phyloP scores from a whole-genome alignment of 1,140 invertebrate species.

The Trichogramma pretiosum region DNA sequence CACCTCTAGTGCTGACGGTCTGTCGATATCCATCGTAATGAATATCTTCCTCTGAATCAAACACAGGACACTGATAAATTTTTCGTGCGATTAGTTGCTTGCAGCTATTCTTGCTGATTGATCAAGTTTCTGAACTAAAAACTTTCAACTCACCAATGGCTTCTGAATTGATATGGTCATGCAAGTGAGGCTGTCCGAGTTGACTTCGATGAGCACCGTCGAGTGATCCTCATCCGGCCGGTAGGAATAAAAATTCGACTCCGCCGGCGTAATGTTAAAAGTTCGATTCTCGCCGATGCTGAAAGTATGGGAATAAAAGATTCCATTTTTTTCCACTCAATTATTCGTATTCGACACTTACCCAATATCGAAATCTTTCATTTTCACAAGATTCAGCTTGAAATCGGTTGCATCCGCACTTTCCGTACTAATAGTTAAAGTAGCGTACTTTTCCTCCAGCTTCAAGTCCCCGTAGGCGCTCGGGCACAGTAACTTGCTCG shows the following conservation, averaged over 20 bases:
- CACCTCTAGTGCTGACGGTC: conserved; percentile 54
- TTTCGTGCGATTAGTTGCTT: conserved; percentile 9
- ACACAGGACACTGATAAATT: conserved; percentile 53
- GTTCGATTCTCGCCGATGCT: conserved; percentile 16
- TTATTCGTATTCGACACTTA: conserved; percentile 21
- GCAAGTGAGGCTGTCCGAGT: conserved; percentile 44
- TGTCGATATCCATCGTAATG: conserved; percentile 56
- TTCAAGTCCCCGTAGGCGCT: conserved; percentile 29
- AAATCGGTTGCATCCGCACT: conserved; percentile 35
- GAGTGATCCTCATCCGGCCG: conserved; percentile 33
- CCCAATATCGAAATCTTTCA: conserved; percentile 42
- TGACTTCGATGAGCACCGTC: conserved; percentile 45
- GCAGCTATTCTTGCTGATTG: no score
- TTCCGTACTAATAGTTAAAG: conserved; percentile 46
- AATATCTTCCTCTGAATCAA: conserved; percentile 55
- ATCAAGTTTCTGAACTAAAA: no score
- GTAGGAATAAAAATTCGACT: conserved; percentile 47
- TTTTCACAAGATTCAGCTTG: conserved; percentile 33
- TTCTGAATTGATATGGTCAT: conserved; percentile 52
- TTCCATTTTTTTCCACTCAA: not conserved
- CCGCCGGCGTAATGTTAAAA: conserved; percentile 26
- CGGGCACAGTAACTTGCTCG: conserved; percentile 48
- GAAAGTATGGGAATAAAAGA: not conserved
- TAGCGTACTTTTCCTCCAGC: conserved; percentile 30
- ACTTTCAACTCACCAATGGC: conserved; percentile 41